phyloP scores from a whole-genome alignment of 2,888 invertebrate species.

The Athalia cordata region DNA sequence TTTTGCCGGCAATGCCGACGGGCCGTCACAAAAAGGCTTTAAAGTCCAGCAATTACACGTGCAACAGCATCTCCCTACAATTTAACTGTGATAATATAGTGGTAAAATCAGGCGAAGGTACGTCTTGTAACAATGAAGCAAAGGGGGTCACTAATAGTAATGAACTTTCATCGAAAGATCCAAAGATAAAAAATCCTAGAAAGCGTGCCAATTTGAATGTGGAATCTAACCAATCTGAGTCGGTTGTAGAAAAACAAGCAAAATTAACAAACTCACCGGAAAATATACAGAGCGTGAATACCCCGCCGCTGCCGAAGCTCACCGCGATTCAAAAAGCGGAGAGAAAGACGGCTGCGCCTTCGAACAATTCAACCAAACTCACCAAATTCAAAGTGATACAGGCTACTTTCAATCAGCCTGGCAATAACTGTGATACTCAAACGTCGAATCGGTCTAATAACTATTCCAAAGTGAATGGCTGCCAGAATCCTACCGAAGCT shows the following conservation, averaged over 20 bases:
- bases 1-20: constrained; percentile 52
- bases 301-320: constrained; percentile 54
- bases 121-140: constrained; percentile 58
- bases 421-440: constrained; percentile 61
- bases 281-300: constrained; percentile 48
- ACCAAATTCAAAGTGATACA: constrained; percentile 56
- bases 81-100: constrained; percentile 71
- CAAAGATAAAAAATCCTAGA: constrained; percentile 62
- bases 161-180: constrained; percentile 55
- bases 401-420: constrained; percentile 29
- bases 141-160: constrained; percentile 58
- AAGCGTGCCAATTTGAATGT: constrained; percentile 65
- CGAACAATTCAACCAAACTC: constrained; percentile 59
- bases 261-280: constrained; percentile 57
- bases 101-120: constrained; percentile 63
- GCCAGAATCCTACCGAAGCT: constrained; percentile 24
- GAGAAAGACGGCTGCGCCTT: constrained; percentile 63
- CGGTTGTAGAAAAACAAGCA: constrained; percentile 69
- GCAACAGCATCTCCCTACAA: constrained; percentile 64
- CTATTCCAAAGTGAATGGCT: constrained; percentile 60
- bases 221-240: constrained; percentile 58
- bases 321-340: constrained; percentile 57
- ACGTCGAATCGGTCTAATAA: constrained; percentile 55
- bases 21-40: constrained; percentile 63
- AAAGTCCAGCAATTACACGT: constrained; percentile 56